Evolutionary conservation across 2,797 vertebrate genomes (phyloP).

Genomic region (Bovichtus diacanthus): DNA sequence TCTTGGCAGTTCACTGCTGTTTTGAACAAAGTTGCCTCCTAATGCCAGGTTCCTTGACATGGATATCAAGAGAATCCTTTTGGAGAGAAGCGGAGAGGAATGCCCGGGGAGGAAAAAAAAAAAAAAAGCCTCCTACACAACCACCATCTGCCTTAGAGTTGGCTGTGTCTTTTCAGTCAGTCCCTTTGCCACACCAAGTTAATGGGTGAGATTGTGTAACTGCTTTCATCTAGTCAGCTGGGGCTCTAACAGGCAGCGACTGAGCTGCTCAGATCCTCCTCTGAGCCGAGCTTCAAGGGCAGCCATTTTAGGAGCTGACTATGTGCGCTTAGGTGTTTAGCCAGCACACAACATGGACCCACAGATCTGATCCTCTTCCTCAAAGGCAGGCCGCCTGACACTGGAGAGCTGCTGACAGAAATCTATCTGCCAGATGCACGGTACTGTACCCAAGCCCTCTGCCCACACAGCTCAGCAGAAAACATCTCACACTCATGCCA

Average conservation of each 20-base stretch:
- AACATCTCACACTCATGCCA: constrained; percentile 73
- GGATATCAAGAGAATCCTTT: constrained; percentile 80
- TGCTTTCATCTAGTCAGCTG: constrained; percentile 93
- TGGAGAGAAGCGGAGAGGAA: constrained; percentile 59
- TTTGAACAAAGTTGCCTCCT: constrained; percentile 92
- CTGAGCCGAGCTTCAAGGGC: constrained; percentile 91
- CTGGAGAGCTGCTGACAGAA: constrained; percentile 87
- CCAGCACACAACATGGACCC: constrained; percentile 95
- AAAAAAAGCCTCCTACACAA: constrained; percentile 65
- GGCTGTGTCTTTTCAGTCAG: constrained; percentile 79
- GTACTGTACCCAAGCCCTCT: constrained; percentile 74
- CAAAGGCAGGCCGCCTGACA: constrained; percentile 85
- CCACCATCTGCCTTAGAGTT: constrained; percentile 70
- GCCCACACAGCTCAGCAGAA: constrained; percentile 83
- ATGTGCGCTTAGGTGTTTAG: constrained; percentile 86
- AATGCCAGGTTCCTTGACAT: constrained; percentile 87
- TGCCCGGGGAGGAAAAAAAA: constrained; percentile 30
- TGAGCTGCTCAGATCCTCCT: constrained; percentile 94
- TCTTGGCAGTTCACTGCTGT: constrained; percentile 91
- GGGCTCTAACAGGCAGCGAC: constrained; percentile 91
- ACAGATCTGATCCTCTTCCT: constrained; percentile 90
- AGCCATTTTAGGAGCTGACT: constrained; percentile 98
- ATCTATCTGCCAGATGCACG: constrained; percentile 87
- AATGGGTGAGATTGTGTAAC: constrained; percentile 91
- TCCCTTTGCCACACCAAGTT: constrained; percentile 89